Conservation (phyloP, 1,140 invertebrate genomes). For the Pseudachorutes palmiensis region DNA sequence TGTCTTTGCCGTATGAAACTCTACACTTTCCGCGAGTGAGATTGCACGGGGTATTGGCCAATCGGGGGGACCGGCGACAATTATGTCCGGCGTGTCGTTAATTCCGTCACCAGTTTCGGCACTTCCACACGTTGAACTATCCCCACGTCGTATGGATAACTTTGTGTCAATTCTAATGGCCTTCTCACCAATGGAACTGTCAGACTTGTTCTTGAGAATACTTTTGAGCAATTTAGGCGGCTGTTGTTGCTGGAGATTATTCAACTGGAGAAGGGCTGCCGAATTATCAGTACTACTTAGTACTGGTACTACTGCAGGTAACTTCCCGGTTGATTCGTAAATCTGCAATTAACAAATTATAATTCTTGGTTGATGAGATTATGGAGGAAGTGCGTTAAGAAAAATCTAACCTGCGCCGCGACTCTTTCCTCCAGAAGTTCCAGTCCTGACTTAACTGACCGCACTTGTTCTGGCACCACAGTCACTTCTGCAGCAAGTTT, state of each 20-base stretch:
- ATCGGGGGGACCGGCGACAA: constrained; percentile 15
- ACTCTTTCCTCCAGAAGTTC: constrained; percentile 25
- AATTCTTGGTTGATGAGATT: background rate
- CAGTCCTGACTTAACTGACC: constrained; percentile 21
- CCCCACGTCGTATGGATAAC: background rate
- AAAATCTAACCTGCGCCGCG: background rate
- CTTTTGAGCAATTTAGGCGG: constrained; percentile 36
- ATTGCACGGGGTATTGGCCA: constrained; percentile 23
- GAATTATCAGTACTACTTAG: background rate
- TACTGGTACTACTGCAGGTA: background rate
- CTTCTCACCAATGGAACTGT: constrained; percentile 34
- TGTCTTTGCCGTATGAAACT: constrained; percentile 30
- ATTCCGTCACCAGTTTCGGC: constrained; percentile 23
- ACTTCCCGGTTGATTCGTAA: constrained; percentile 3
- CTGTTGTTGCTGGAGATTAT: background rate
- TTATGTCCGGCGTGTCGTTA: constrained; percentile 28
- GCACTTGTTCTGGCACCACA: background rate
- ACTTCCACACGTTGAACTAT: constrained; percentile 7
- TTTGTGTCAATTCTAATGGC: constrained; percentile 29
- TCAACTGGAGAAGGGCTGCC: background rate
- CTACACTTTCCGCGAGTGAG: constrained; percentile 25
- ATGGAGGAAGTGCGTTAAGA: too few relatives aligned
- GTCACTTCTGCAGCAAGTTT: background rate
- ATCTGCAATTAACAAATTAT: background rate
- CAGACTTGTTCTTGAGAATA: constrained; percentile 38